These are phyloP conservation scores for Mastomys coucha DNA, from an alignment of 2,113 vertebrate genomes.

Conservation along the genomic window DNA sequence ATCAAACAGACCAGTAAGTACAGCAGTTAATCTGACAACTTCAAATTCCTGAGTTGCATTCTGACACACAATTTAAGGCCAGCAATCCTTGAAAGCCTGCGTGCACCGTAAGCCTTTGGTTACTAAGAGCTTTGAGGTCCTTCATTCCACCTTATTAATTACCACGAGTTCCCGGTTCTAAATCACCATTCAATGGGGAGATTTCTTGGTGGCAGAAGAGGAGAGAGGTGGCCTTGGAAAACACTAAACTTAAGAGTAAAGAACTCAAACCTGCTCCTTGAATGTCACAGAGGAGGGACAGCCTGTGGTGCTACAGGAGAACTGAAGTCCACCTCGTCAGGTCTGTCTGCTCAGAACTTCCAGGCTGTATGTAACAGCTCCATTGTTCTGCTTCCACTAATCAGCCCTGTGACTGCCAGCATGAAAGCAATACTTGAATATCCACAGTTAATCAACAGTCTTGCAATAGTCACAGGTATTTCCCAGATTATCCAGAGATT, in stretches of 20 bases:
- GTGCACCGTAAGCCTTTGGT: conserved; percentile 86
- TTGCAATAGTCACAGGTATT: no score
- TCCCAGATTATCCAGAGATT: no score
- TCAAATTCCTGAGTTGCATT: conserved; percentile 89
- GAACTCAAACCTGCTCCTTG: conserved; percentile 36
- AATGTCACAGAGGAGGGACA: conserved; percentile 32
- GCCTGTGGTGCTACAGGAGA: neutral
- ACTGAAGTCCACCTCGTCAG: conserved; percentile 1
- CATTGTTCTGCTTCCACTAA: conserved; percentile 5
- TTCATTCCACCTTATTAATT: conserved; percentile 83
- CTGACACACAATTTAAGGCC: conserved; percentile 89
- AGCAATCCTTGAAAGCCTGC: conserved; percentile 90
- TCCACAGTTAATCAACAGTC: no score
- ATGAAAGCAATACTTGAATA: neutral
- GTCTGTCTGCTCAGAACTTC: no score
- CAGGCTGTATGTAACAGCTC: no score
- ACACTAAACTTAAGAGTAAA: neutral
- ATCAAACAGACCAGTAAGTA: conserved; percentile 92
- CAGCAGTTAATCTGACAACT: conserved; percentile 90
- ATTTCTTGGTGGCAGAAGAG: no score
- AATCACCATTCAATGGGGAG: conserved; percentile 59
- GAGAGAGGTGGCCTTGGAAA: conserved; percentile 30
- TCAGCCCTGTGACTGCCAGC: conserved; percentile 14
- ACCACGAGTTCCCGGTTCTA: conserved; percentile 78
- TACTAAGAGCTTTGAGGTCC: conserved; percentile 89